Conservation (phyloP, 1,140 invertebrate species). For the Ceratina japonica region DNA sequence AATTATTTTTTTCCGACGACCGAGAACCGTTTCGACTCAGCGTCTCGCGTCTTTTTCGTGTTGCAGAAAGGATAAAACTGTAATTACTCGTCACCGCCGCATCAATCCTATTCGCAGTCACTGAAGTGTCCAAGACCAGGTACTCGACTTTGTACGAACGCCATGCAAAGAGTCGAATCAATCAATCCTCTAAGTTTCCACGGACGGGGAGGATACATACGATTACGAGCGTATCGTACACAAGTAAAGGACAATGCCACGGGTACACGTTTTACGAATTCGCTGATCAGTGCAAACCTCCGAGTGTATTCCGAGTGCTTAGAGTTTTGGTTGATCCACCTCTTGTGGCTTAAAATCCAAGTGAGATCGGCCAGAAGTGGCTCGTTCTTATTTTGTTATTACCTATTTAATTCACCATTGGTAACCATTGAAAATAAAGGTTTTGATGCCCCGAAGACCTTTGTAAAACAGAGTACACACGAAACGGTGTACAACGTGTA, state of each 20-base stretch:
- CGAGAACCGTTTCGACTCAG: no score
- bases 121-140: constrained; percentile 66
- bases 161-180: constrained; percentile 68
- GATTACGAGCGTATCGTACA: constrained; percentile 40
- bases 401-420: constrained; percentile 65
- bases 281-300: constrained; percentile 28
- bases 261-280: constrained; percentile 30
- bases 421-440: constrained; percentile 64
- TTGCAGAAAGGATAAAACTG: constrained; percentile 77
- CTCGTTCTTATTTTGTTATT: constrained; percentile 67
- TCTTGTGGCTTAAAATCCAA: constrained; percentile 61
- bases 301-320: constrained; percentile 51
- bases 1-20: no score
- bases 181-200: constrained; percentile 67
- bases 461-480: constrained; percentile 55
- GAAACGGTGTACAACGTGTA: constrained; percentile 38
- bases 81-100: constrained; percentile 71
- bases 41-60: constrained; percentile 29
- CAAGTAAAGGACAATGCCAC: constrained; percentile 32
- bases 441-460: constrained; percentile 61
- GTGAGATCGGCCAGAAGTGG: constrained; percentile 58
- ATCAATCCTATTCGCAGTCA: constrained; percentile 71
- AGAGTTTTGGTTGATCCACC: constrained; percentile 67
- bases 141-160: constrained; percentile 63
- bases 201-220: constrained; percentile 28